phyloP scores from a whole-genome alignment of 2,797 vertebrate genomes.

The Ammospiza maritima region DNA sequence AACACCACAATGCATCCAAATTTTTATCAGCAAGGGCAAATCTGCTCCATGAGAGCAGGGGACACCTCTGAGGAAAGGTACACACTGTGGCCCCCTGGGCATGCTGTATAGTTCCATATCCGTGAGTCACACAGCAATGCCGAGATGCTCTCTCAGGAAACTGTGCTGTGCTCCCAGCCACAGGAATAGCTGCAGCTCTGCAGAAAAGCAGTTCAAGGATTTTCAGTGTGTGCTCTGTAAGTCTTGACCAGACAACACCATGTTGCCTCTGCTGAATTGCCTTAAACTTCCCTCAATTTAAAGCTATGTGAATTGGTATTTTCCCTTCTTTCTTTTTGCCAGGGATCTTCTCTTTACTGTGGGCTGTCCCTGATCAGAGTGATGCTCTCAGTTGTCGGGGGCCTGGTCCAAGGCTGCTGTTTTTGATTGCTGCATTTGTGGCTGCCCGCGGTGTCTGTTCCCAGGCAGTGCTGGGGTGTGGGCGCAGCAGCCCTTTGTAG shows the following conservation, averaged over 20 bases:
- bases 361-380: neutral
- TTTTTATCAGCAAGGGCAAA: neutral
- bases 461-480: constrained; percentile 11
- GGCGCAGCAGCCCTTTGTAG: constrained; percentile 61
- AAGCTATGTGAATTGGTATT: neutral
- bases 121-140: neutral
- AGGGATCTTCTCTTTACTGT: neutral
- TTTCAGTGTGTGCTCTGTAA: neutral
- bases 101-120: neutral
- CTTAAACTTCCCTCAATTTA: neutral
- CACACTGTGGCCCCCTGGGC: accelerated
- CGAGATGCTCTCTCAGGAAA: neutral
- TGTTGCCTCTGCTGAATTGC: neutral
- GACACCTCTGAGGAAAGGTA: neutral
- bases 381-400: neutral
- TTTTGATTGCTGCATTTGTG: neutral
- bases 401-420: neutral
- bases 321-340: neutral
- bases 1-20: neutral
- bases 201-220: neutral
- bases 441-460: neutral
- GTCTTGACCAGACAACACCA: neutral
- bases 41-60: neutral
- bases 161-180: neutral
- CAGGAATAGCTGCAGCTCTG: neutral